phyloP scores from a whole-genome alignment of 2,797 vertebrate species.

The Sitta carolinensis region DNA sequence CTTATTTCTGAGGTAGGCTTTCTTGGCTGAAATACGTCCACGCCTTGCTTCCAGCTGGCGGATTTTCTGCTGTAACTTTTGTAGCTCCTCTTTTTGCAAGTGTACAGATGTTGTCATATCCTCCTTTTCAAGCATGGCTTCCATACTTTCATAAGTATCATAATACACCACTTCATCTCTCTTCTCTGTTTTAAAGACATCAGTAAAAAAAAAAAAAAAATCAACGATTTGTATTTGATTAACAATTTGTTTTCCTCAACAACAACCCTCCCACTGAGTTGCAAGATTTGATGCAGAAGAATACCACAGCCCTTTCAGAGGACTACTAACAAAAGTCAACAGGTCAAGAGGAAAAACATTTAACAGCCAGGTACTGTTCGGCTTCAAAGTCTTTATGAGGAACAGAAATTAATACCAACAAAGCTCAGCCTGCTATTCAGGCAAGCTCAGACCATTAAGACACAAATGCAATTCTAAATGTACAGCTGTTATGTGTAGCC shows the following conservation, averaged over 20 bases:
- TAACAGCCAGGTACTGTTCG: background rate
- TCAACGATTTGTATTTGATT: background rate
- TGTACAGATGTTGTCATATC: constrained; percentile 74
- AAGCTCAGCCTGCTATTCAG: background rate
- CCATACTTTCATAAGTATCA: constrained; percentile 94
- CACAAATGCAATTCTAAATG: background rate
- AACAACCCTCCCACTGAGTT: background rate
- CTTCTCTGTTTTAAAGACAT: constrained; percentile 80
- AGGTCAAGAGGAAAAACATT: background rate
- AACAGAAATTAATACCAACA: background rate
- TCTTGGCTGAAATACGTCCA: constrained; percentile 95
- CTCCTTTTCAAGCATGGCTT: constrained; percentile 91
- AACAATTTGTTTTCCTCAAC: background rate
- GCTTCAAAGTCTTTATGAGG: background rate
- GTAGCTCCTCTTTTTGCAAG: constrained; percentile 85
- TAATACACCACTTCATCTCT: constrained; percentile 98
- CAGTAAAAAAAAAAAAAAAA: background rate
- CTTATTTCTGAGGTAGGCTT: constrained; percentile 99
- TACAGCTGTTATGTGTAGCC: background rate
- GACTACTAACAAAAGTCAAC: background rate
- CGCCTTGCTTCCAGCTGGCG: constrained; percentile 93
- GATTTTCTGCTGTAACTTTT: constrained; percentile 88
- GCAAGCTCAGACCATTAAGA: background rate
- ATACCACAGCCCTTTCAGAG: background rate
- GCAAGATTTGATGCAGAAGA: background rate